Base-by-base conservation (phyloP, 2,888 invertebrate genomes). In the Syritta pipiens region DNA sequence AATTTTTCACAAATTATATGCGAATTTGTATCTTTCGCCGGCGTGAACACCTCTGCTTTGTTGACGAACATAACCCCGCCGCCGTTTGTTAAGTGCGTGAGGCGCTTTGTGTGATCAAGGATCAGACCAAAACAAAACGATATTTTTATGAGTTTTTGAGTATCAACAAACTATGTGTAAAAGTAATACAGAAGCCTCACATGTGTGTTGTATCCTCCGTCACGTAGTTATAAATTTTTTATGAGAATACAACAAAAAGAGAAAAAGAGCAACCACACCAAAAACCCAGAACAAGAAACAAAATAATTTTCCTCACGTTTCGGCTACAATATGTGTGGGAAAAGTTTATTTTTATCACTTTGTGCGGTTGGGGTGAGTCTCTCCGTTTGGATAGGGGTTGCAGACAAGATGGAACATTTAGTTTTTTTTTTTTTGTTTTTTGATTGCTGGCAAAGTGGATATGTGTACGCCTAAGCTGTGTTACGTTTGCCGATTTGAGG, bases 321-420 rank as follows among this genome's bases (percentile, higher is more conserved):
- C 40, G 62, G 22, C 28, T 40, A 46, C 46, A 48, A 67, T 67
- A 51, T 67, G 44, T 59, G 74, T 74, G 60, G 28, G 46, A 68
- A 75, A 75, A 62, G 60, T 75, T 68, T 68, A 75, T 62, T 68
- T 62, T 57, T 75, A 62, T 68, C 53, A 55, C 32, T 60, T 53
- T 40, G 24, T 53, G 12, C 32, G 10, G 28, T 62, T 40, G 22
- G 17, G 24, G 9, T 37, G 28, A 12, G 46, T 12, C 9, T 5
- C 22, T 26, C 28, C 28, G 10, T 35, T 35, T 49, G 24, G 26
- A 20, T 14, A 37, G 37, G 17, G 17, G 9, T 7, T 1, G 7
- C 37, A 17, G 7, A 7, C n/a, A n/a, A n/a, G n/a, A n/a, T n/a
- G n/a, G n/a, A n/a, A n/a, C n/a, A n/a, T n/a, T n/a, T n/a, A n/a